Evolutionary conservation across 2,888 invertebrate species (phyloP), one percentile per base, ranked within the genome.

Genomic region (Hemicrepidius hirtus): DNA sequence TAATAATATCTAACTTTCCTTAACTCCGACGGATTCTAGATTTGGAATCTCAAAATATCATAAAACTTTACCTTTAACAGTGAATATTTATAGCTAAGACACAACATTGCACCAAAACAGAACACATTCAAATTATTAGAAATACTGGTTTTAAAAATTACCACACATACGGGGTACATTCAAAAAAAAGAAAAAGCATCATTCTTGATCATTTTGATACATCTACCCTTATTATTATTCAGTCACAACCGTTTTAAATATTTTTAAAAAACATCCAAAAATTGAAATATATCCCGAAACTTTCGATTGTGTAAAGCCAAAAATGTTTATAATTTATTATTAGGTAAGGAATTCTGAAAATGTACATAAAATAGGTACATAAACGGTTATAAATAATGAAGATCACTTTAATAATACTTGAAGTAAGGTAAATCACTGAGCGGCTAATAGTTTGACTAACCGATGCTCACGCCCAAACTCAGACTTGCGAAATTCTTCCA

Each of bases 401-500:
- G 50, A 21, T 16, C 44, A 16, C 13, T 13, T 9, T 44, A 55
- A 55, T 55, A 55, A 37, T 59, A 59, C 59, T 40, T 59, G 59
- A 40, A 40, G 59, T 21, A 35, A 49, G 21, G 49, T 20, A 28
- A 32, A 41, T 67, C 35, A 62, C 49, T 71, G 20, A 21, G n/a
- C 53, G 28, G 37, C 41, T 50, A 90, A 81, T 73, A 89, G 80
- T 78, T 87, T 88, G 32, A 90, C 87, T 78, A 90, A 81, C 50
- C 88, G 88, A 81, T 89, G 88, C 55, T 84, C 84, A 77, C 87
- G 86, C 50, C 90, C 90, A 68, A 85, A 84, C 55, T 88, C 87
- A 0, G 90, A 89, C 74, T 86, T 86, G 77, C 87, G 85, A 83
- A 90, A 91, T 76, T 90, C 89, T 78, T 90, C 89, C 78, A 91